Base-by-base conservation (phyloP, 2,113 vertebrate species). In the Lichenostomus cassidix region DNA sequence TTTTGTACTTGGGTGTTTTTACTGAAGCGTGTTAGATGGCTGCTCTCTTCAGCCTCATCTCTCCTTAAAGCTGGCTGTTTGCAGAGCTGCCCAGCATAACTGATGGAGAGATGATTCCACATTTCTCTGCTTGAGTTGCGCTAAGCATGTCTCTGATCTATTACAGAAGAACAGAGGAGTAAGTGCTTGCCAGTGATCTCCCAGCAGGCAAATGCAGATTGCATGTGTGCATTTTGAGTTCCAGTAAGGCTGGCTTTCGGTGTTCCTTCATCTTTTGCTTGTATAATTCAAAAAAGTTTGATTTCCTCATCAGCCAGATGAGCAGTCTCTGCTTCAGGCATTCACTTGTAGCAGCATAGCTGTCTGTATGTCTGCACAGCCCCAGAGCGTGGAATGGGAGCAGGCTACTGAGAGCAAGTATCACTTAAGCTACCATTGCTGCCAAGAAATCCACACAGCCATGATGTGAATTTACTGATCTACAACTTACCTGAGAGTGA, bases 221-320 rank as follows among this genome's bases (percentile, higher is more conserved):
- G 73, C 13, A 2, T 75, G 39, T 0, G 0, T 52, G 33, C 39
- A 6, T 90, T 83, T 31, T 58, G 53, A 82, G 37, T 84, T 91
- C 53, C 55, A 23, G 47, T 37, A 76, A 58, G 75, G 49, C 74
- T 81, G 77, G 47, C 81, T 93, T 78, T 82, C 70, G 46, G 18
- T 85, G 24, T 91, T 78, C 59, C 62, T 96, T 73, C 47, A 67
- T 95, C 82, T 76, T 82, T 29, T 88, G 79, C 82, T 88, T 83
- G 15, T 92, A 62, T 90, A 85, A 95, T 95, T 85, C 75, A 80
- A 41, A 11, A 15, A 49, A 69, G 53, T 70, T 87, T 60, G 53
- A 90, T 82, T 85, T 88, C n/a, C 67, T 69, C 46, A 33, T 83
- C 29, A 46, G 23, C 23, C 49, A 60, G 37, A 46, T 85, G 82